These are phyloP conservation scores for Triops cancriformis DNA, from an alignment of 1,140 invertebrate species.

Conservation along the genomic window DNA sequence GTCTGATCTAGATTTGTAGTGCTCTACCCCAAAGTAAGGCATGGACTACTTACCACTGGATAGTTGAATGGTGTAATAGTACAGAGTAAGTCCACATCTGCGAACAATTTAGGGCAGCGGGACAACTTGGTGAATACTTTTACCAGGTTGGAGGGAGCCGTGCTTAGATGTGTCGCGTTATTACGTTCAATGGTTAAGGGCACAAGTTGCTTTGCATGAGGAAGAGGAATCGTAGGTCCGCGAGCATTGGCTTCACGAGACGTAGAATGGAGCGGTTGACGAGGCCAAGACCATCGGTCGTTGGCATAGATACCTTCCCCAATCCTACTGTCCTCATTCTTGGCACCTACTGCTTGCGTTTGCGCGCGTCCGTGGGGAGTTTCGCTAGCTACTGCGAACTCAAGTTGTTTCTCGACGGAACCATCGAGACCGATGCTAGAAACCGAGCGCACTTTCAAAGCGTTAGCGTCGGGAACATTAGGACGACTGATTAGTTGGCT, in stretches of 20 bases:
- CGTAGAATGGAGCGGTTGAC: neutral
- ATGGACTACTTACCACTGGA: neutral
- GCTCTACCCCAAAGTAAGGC: neutral
- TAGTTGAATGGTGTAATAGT: neutral
- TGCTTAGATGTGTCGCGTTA: neutral
- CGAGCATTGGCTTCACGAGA: neutral
- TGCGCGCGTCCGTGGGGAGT: neutral
- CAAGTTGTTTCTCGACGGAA: neutral
- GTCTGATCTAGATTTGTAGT: neutral
- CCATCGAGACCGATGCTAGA: neutral
- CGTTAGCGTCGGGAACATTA: too few relatives aligned
- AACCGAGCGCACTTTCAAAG: neutral
- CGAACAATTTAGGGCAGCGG: neutral
- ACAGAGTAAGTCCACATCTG: neutral
- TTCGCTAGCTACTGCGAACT: neutral
- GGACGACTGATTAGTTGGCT: too few relatives aligned
- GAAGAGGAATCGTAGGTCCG: neutral
- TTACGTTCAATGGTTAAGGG: neutral
- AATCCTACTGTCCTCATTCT: neutral
- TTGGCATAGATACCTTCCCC: neutral
- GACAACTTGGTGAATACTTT: neutral
- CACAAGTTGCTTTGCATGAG: neutral
- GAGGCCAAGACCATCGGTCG: slow-evolving; percentile 1
- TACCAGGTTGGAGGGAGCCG: neutral
- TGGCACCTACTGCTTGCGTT: neutral